A percentile compares a stretch with the other conserved stretches of the same genome.
These are phyloP conservation scores for Oreotragus oreotragus DNA, from an alignment of 2,113 vertebrate genomes.

Conservation along the genomic window DNA sequence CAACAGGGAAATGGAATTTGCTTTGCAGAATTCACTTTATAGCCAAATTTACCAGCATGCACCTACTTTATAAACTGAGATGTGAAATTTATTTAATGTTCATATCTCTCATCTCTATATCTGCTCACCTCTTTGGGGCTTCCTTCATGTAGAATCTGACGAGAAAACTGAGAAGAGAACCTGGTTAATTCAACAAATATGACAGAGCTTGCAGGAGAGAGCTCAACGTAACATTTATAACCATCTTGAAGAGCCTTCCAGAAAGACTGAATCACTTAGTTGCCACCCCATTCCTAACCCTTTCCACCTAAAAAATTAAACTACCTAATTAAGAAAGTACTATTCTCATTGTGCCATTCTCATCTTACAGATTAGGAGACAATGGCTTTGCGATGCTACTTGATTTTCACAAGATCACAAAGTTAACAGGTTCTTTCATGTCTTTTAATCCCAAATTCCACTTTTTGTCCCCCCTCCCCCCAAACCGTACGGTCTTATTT, in stretches of 20 bases:
- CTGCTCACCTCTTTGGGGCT: background rate
- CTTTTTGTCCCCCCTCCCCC: background rate
- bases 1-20: slow-evolving; percentile 48
- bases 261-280: background rate
- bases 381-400: background rate
- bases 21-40: slow-evolving; percentile 54
- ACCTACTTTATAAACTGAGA: slow-evolving; percentile 45
- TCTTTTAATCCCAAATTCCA: background rate
- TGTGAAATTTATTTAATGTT: slow-evolving; percentile 38
- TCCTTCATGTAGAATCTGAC: background rate
- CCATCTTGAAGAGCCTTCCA: background rate
- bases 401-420: background rate
- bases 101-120: slow-evolving; percentile 7
- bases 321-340: background rate
- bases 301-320: background rate
- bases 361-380: background rate
- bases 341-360: background rate
- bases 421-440: background rate
- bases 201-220: background rate
- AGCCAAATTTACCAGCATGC: slow-evolving; percentile 30
- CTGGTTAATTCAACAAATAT: background rate
- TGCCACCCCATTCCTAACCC: background rate
- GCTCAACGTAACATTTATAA: background rate
- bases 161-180: slow-evolving; percentile 10
- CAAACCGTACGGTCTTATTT: background rate